phyloP scores from a whole-genome alignment of 92 coral and sea anemone species.

The Heteractis magnifica region DNA sequence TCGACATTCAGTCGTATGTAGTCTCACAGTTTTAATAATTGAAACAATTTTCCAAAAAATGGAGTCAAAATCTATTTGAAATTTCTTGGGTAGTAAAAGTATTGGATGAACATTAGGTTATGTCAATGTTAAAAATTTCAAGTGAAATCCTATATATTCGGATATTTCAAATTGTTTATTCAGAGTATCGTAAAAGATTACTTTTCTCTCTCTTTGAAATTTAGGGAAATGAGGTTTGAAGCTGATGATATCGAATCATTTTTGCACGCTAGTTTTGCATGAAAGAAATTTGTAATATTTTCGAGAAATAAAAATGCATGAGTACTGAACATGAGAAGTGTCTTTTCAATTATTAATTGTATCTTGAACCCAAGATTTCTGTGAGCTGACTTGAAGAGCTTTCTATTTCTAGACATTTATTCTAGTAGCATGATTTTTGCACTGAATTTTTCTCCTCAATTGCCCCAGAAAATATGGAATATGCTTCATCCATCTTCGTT shows the following conservation, averaged over 20 bases:
- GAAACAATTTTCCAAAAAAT: too few species aligned
- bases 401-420: neutral
- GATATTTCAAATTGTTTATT: slow-evolving; percentile 4
- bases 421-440: neutral
- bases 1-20: neutral
- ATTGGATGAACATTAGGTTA: neutral
- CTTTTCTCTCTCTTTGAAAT: slow-evolving; percentile 21
- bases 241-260: neutral
- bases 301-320: slow-evolving; percentile 23
- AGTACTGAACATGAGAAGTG: slow-evolving; percentile 13
- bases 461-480: neutral
- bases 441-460: neutral
- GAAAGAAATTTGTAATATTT: slow-evolving; percentile 22
- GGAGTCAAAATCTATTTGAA: too few species aligned
- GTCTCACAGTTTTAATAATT: too few species aligned
- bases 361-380: slow-evolving; percentile 12
- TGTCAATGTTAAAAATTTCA: neutral
- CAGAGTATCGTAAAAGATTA: neutral
- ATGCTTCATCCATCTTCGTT: too few species aligned
- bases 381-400: neutral
- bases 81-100: too few species aligned
- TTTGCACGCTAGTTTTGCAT: slow-evolving; percentile 20
- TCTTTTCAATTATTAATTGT: slow-evolving; percentile 26
- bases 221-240: neutral
- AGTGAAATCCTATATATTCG: neutral